Evolutionary conservation across 2,888 invertebrate genomes (phyloP), one percentile per base, ranked within the genome.

Genomic region (Pogonocherus hispidulus): DNA sequence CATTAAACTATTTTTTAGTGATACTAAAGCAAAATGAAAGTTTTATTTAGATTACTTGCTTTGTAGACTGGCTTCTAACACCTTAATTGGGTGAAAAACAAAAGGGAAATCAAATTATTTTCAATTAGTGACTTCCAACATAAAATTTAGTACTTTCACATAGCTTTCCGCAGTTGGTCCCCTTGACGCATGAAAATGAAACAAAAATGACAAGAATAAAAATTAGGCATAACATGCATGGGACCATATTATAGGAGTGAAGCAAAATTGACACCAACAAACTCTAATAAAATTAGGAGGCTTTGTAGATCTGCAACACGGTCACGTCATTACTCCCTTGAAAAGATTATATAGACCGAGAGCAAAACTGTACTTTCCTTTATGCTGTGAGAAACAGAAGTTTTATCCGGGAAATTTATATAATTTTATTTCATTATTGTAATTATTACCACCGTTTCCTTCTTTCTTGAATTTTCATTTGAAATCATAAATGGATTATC

Each of bases 201-300:
- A 19, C 5, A 37, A 11, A 55, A 37, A 20, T 19, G 18, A 20
- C 20, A 56, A 19, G 56, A 44, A 44, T 56, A 18, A 56, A 41
- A 56, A 41, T 56, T 44, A 56, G 20, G 56, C n/a, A 8, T 18
- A 14, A n/a, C 41, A 11, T 37, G 23, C 56, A 56, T 16, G 35
- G 23, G 44, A 20, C 11, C 56, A 44, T 22, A 23, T 9, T n/a
- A n/a, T n/a, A n/a, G 32, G 35, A 18, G 47, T 47, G 47, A 60
- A 23, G 70, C 63, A 70, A 64, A 72, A 67, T 72, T 72, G 72
- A 72, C 72, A 72, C 72, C 67, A 70, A 66, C 64, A 55, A 62
- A 67, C 63, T 52, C 56, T 67, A 67, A 66, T 72, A 35, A 63
- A 67, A 72, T 72, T 70, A 72, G 59, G 41, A 32, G 62, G 54